Evolutionary conservation across 2,888 invertebrate genomes (phyloP).

Genomic region (Diplazon laetatorius): DNA sequence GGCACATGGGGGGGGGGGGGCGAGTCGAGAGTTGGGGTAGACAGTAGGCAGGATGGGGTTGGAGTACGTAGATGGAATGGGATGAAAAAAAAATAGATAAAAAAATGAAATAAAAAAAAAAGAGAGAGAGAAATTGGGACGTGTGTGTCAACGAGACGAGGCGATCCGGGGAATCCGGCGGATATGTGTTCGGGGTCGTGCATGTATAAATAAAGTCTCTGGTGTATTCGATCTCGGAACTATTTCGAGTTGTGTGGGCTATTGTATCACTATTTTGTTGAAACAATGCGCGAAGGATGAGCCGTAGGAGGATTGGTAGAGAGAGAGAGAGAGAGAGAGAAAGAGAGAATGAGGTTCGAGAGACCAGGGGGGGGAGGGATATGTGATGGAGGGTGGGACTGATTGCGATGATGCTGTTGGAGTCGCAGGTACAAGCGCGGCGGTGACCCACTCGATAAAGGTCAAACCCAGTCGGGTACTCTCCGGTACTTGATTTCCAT

Average conservation of each 20-base stretch:
- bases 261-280: conserved; percentile 46
- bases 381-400: conserved; percentile 5
- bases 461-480: conserved; percentile 42
- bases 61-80: background rate
- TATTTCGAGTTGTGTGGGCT: conserved; percentile 40
- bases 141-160: conserved; percentile 62
- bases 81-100: conserved; percentile 33
- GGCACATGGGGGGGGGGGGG: conserved; percentile 16
- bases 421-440: conserved; percentile 28
- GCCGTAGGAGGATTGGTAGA: conserved; percentile 10
- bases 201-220: conserved; percentile 57
- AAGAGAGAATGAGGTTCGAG: background rate
- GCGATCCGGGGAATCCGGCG: conserved; percentile 58
- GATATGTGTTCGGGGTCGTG: conserved; percentile 53
- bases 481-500: conserved; percentile 10
- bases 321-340: background rate
- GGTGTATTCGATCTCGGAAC: conserved; percentile 30
- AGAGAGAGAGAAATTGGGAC: conserved; percentile 62
- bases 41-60: no score
- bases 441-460: conserved; percentile 55
- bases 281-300: conserved; percentile 28
- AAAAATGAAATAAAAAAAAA: conserved; percentile 28
- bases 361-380: background rate
- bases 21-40: background rate
- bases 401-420: conserved; percentile 41